Evolutionary conservation across 2,113 vertebrate species (phyloP).

Genomic region (Emberiza fucata): DNA sequence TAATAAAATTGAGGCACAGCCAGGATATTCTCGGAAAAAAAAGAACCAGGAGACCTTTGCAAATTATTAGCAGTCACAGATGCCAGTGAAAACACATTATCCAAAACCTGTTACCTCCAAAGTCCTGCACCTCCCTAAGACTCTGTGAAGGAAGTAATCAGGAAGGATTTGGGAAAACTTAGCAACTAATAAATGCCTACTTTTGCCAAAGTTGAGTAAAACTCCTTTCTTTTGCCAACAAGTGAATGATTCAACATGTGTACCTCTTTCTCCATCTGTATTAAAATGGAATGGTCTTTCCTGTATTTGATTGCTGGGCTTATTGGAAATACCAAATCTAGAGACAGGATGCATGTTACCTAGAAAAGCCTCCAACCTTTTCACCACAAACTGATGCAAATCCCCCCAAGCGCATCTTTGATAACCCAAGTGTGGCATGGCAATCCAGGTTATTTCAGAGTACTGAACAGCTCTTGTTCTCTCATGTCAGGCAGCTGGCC

Average conservation of each 20-base stretch:
- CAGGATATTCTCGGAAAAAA: constrained; percentile 45
- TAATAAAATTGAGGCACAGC: constrained; percentile 5
- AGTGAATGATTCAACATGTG: background rate
- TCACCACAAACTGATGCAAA: background rate
- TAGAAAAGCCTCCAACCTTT: background rate
- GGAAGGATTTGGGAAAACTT: constrained; percentile 1
- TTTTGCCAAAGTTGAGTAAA: constrained; percentile 6
- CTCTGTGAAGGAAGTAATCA: background rate
- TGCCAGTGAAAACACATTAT: background rate
- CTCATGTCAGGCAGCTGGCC: background rate
- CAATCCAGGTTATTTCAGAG: background rate
- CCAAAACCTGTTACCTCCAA: constrained; percentile 17
- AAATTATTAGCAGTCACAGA: background rate
- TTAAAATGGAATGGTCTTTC: background rate
- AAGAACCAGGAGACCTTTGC: constrained; percentile 12
- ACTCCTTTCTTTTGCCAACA: background rate
- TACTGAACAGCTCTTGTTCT: background rate
- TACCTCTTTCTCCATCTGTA: background rate
- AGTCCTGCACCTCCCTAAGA: background rate
- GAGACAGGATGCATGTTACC: background rate
- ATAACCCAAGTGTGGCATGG: background rate
- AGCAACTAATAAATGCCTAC: background rate
- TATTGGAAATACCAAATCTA: background rate
- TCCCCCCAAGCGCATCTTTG: background rate
- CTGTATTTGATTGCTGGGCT: background rate